phyloP scores from a whole-genome alignment of 2,888 invertebrate species.

The Flabesymbios commensalis region DNA sequence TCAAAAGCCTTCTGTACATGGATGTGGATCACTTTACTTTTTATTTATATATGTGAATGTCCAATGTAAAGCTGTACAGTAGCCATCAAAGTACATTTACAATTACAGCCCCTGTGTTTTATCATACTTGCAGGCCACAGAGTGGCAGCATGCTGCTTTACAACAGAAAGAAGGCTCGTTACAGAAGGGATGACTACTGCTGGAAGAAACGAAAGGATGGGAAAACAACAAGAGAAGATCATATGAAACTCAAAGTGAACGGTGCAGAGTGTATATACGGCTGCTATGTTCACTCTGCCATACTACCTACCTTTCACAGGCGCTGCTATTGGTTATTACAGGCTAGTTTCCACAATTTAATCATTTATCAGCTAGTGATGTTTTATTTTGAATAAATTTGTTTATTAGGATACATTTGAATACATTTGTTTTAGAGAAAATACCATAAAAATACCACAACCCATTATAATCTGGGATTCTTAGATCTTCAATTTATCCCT shows the following conservation, averaged over 20 bases:
- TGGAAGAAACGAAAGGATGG: slow-evolving; percentile 99
- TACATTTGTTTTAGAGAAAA: too few species aligned
- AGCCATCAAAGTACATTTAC: not conserved
- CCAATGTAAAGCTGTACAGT: too few species aligned
- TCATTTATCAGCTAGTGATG: too few species aligned
- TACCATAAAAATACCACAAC: too few species aligned
- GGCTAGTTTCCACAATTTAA: too few species aligned
- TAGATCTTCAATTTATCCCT: too few species aligned
- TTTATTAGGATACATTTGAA: too few species aligned
- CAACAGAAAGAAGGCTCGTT: slow-evolving; percentile 91
- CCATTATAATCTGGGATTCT: too few species aligned
- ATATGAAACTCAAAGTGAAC: slow-evolving; percentile 98
- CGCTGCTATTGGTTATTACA: slow-evolving; percentile 97
- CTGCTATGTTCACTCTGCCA: slow-evolving; percentile 98
- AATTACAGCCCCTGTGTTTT: not conserved
- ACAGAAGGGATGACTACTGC: slow-evolving; percentile 94
- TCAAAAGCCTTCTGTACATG: too few species aligned
- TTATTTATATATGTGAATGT: too few species aligned
- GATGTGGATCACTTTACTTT: too few species aligned
- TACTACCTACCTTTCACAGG: slow-evolving; percentile 96
- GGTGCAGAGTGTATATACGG: slow-evolving; percentile 92
- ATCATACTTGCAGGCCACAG: slow-evolving; percentile 74
- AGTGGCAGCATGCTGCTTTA: slow-evolving; percentile 96
- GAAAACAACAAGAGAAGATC: slow-evolving; percentile 96
- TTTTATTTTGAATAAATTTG: too few species aligned